These are phyloP conservation scores for Microplitis manilae DNA, from an alignment of 2,888 invertebrate genomes.

Conservation along the genomic window DNA sequence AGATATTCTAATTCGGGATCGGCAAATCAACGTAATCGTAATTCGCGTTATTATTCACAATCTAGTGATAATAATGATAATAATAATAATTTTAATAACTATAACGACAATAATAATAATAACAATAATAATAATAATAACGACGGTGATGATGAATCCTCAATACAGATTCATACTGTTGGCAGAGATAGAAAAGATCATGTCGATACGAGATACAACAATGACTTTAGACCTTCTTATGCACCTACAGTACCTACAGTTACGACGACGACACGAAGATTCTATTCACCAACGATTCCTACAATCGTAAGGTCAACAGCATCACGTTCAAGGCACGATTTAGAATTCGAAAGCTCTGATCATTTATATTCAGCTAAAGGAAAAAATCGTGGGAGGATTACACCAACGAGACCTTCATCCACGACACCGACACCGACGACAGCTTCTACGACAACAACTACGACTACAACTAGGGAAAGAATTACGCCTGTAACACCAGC, in stretches of 20 bases:
- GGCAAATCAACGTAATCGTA: conserved; percentile 23
- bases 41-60: neutral
- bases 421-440: neutral
- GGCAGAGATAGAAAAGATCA: conserved; percentile 46
- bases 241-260: conserved; percentile 67
- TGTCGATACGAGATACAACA: conserved; percentile 45
- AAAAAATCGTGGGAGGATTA: conserved; percentile 15
- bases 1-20: conserved; percentile 35
- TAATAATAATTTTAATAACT: conserved; percentile 4
- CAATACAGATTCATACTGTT: conserved; percentile 45
- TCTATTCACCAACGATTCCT: conserved; percentile 66
- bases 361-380: conserved; percentile 57
- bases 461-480: neutral
- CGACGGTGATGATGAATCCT: conserved; percentile 26
- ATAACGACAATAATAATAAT: conserved; percentile 42
- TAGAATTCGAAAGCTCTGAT: conserved; percentile 60
- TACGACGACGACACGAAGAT: conserved; percentile 63
- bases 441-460: neutral
- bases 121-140: conserved; percentile 48
- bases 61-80: neutral
- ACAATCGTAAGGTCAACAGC: conserved; percentile 50
- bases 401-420: neutral
- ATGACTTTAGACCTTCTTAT: conserved; percentile 62
- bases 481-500: neutral
- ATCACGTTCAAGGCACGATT: conserved; percentile 56